A percentile compares a stretch with the other conserved stretches of the same genome.
phyloP scores from a whole-genome alignment of 1,140 invertebrate species.

The Episyrphus balteatus region DNA sequence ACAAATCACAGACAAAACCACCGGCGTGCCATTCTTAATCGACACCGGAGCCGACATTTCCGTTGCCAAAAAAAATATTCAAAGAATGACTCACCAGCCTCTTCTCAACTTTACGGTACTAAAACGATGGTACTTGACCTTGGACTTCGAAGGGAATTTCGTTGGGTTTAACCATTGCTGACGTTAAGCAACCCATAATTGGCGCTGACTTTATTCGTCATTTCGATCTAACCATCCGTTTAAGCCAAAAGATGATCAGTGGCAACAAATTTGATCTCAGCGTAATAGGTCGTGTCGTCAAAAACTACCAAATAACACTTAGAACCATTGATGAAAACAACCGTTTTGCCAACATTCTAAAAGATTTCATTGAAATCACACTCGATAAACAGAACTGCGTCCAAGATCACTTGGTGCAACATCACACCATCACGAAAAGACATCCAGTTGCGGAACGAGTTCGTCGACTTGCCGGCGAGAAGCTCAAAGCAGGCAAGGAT shows the following conservation, averaged over 20 bases:
- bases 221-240: constrained; percentile 29
- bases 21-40: too few species aligned
- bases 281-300: constrained; percentile 1
- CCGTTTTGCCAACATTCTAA: constrained; percentile 11
- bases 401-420: constrained; percentile 5
- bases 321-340: neutral
- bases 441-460: constrained; percentile 21
- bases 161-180: constrained; percentile 34
- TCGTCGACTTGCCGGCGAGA: constrained; percentile 29
- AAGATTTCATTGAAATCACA: constrained; percentile 17
- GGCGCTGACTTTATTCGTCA: constrained; percentile 32
- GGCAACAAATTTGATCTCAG: constrained; percentile 12
- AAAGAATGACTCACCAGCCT: too few species aligned
- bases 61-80: too few species aligned
- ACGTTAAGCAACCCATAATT: constrained; percentile 28
- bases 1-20: too few species aligned
- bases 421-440: constrained; percentile 18
- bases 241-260: constrained; percentile 16
- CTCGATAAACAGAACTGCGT: neutral
- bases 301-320: constrained; percentile 2
- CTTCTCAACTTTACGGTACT: too few species aligned
- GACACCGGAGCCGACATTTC: too few species aligned
- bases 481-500: constrained; percentile 13
- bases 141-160: constrained; percentile 19
- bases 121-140: constrained; percentile 11